These are phyloP conservation scores for Chrysotoxum bicinctum DNA, from an alignment of 2,888 invertebrate genomes.

Conservation along the genomic window DNA sequence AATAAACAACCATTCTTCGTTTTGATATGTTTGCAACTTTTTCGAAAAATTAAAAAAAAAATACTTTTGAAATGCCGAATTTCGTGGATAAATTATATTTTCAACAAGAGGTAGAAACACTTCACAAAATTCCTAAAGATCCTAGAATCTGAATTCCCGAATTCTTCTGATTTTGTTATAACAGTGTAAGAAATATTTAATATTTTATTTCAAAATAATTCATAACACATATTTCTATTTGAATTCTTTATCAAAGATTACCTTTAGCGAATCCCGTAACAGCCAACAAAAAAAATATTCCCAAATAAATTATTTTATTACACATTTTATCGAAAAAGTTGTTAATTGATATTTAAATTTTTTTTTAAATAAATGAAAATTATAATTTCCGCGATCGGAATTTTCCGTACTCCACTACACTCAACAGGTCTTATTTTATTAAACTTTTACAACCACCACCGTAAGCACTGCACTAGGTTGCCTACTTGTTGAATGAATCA, in stretches of 20 bases:
- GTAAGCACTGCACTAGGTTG: slow-evolving; percentile 30
- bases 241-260: slow-evolving; percentile 5
- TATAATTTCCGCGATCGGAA: slow-evolving; percentile 33
- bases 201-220: too few relatives aligned
- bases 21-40: too few relatives aligned
- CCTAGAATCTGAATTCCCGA: too few relatives aligned
- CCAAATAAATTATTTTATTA: slow-evolving; percentile 48
- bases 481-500: slow-evolving; percentile 70
- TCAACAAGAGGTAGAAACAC: too few relatives aligned
- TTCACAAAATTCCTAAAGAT: too few relatives aligned
- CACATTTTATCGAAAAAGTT: slow-evolving; percentile 48
- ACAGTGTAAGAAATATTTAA: too few relatives aligned
- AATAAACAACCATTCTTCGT: too few relatives aligned
- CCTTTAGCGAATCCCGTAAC: slow-evolving; percentile 55
- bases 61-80: too few relatives aligned
- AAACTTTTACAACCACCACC: slow-evolving; percentile 18
- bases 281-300: slow-evolving; percentile 36
- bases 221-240: too few relatives aligned
- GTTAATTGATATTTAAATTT: not conserved
- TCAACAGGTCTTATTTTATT: slow-evolving; percentile 31
- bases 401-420: slow-evolving; percentile 6
- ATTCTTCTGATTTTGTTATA: too few relatives aligned
- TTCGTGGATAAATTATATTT: too few relatives aligned
- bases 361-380: not conserved
- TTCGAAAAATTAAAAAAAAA: too few relatives aligned